Base-by-base conservation (phyloP, 1,140 invertebrate genomes). In the Papilio helenus region DNA sequence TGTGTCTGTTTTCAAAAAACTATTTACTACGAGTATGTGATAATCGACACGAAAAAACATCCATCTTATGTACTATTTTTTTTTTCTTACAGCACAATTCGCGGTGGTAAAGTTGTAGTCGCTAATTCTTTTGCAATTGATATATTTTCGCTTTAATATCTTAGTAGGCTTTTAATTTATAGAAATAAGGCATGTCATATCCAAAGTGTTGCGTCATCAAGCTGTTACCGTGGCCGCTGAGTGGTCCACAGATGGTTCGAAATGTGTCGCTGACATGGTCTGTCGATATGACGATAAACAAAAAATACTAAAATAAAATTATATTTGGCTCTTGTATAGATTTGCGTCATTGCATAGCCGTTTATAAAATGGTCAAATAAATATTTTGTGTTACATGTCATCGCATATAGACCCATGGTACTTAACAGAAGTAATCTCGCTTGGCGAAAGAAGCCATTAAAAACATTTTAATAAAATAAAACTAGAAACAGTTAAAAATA, bases 391-490 rank as follows among this genome's bases (percentile, higher is more conserved):
- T n/a, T n/a, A n/a, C n/a, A n/a, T n/a, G n/a, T n/a, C n/a, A 34
- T 34, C 34, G 1, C 34, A 34, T 34, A 4, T 34, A 34, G 34
- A 34, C 34, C 34, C 5, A 34, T n/a, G n/a, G n/a, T 4, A 34
- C 34, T 39, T 7, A 39, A 39, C 34, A 39, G 5, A 39, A 7
- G 34, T 34, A 34, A 39, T 20, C 20, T 23, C 8, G 18, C 51
- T 20, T 18, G n/a, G n/a, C 23, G 7, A 58, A 9, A 23, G 5
- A 39, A 55, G 7, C 49, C 49, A 0, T 5, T 55, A 1, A 26
- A 61, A 61, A 20, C n/a, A 20, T 23, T 10, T 55, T 14, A 12
- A 61, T 26, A 61, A 72, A 79, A 72, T 55, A 79, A 72, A 55
- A 79, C 20, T 4, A 42, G 1, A 12, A 23, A 20, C 39, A 42